Conservation (phyloP, 92 coral and sea anemone genomes). For the Umimayanthus kanabou region DNA sequence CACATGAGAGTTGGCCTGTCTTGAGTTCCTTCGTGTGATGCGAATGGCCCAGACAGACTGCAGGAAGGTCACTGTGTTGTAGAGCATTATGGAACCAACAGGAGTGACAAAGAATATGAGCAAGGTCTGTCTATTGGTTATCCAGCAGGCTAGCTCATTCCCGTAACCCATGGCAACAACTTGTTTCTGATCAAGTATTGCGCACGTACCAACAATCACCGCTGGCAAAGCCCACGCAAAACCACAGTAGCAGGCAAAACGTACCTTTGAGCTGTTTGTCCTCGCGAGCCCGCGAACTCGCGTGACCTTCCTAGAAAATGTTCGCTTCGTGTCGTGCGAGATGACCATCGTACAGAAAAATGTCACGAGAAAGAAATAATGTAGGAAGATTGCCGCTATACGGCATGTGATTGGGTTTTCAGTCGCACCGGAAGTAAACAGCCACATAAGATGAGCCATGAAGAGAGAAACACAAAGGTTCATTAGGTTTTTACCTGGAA, state of each 20-base stretch:
- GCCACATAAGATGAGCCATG: conserved; percentile 48
- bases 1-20: neutral
- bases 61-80: conserved; percentile 28
- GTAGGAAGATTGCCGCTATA: conserved; percentile 32
- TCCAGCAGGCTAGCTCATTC: conserved; percentile 71
- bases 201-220: conserved; percentile 61
- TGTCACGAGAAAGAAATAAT: conserved; percentile 46
- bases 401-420: conserved; percentile 16
- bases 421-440: conserved; percentile 21
- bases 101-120: conserved; percentile 27
- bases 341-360: conserved; percentile 41
- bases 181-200: conserved; percentile 63
- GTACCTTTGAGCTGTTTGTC: conserved; percentile 43
- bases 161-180: conserved; percentile 81
- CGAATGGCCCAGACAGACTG: conserved; percentile 32
- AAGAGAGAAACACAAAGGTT: conserved; percentile 42
- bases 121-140: conserved; percentile 53
- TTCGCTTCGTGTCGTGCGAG: conserved; percentile 54
- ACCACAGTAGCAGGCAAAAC: conserved; percentile 59
- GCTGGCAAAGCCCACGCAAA: conserved; percentile 81
- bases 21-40: conserved; percentile 16
- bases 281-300: conserved; percentile 53
- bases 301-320: conserved; percentile 73
- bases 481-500: conserved; percentile 35
- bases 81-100: conserved; percentile 31